phyloP scores from a whole-genome alignment of 1,140 invertebrate genomes.

The Lucilia cuprina region DNA sequence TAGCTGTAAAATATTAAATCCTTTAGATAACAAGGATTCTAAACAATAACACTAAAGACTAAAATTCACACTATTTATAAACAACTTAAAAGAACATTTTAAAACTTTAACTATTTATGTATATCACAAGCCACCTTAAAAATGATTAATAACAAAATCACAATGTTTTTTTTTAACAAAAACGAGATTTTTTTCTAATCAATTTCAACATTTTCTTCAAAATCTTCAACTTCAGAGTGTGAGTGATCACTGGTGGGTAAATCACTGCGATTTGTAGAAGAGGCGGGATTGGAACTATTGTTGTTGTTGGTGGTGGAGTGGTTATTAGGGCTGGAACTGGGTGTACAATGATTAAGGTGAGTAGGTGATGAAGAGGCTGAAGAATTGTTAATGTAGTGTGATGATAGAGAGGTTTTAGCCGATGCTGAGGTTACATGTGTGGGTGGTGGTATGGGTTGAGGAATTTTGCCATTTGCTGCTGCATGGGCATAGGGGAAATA shows the following conservation, averaged over 20 bases:
- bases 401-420: not conserved
- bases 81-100: slow-evolving; percentile 9
- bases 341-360: slow-evolving; percentile 40
- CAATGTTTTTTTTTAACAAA: too few species aligned
- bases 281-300: not conserved
- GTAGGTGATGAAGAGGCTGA: slow-evolving; percentile 57
- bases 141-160: not conserved
- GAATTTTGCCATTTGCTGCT: slow-evolving; percentile 46
- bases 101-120: slow-evolving; percentile 15
- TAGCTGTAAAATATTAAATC: not conserved
- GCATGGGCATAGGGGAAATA: slow-evolving; percentile 60
- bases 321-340: slow-evolving; percentile 47
- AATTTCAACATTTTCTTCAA: slow-evolving; percentile 60
- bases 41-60: not conserved
- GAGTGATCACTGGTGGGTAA: slow-evolving; percentile 45
- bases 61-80: not conserved
- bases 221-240: slow-evolving; percentile 50
- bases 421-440: not conserved
- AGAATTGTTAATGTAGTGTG: slow-evolving; percentile 41
- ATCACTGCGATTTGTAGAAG: not conserved
- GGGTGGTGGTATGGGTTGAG: slow-evolving; percentile 57
- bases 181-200: slow-evolving; percentile 44
- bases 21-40: not conserved
- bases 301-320: not conserved
- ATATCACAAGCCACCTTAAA: slow-evolving; percentile 19